Evolutionary conservation across 2,113 vertebrate genomes (phyloP).

Genomic region (Phaetusa simplex): DNA sequence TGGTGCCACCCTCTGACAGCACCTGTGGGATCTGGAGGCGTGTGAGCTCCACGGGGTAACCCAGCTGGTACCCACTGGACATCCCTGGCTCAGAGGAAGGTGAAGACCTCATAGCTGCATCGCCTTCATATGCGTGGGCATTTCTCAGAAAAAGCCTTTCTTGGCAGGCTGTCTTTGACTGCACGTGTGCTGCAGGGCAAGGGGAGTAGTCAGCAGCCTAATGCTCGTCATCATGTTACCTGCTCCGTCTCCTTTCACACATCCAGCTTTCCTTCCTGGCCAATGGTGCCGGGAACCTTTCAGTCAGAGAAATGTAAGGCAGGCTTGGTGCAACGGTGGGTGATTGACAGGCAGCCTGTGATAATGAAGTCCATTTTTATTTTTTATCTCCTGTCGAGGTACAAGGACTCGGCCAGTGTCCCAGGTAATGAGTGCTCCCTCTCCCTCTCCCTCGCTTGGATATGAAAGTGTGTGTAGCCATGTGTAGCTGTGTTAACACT

Average conservation of each 20-base stretch:
- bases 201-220: not conserved
- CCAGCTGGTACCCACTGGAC: not conserved
- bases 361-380: constrained; percentile 61
- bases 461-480: constrained; percentile 72
- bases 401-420: constrained; percentile 66
- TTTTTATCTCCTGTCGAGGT: constrained; percentile 54
- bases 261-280: not conserved
- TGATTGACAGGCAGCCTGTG: constrained; percentile 30
- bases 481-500: constrained; percentile 78
- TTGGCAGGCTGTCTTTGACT: not conserved
- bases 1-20: not conserved
- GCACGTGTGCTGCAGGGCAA: not conserved
- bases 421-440: constrained; percentile 60
- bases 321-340: not conserved
- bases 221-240: not conserved
- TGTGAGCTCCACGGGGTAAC: not conserved
- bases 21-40: not conserved
- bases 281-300: not conserved
- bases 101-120: not conserved
- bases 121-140: accelerated
- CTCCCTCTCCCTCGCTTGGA: constrained; percentile 9
- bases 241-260: not conserved
- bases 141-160: not conserved
- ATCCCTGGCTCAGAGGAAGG: not conserved
- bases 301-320: not conserved